A percentile compares a stretch with the other conserved stretches of the same genome.
phyloP scores from a whole-genome alignment of 2,113 vertebrate species.

The Dryoscopus gambensis region DNA sequence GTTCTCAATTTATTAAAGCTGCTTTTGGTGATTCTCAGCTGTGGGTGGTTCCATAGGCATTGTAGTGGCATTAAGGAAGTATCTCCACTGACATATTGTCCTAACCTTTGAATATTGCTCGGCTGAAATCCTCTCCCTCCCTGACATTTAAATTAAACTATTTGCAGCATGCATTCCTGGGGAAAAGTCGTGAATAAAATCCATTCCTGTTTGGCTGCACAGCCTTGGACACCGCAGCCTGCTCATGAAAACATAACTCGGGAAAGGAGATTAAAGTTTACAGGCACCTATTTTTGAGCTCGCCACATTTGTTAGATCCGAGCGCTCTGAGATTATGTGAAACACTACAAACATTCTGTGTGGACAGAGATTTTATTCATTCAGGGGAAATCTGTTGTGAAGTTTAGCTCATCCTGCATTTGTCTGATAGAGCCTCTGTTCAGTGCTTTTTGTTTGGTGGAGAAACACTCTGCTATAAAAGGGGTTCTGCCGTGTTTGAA shows the following conservation, averaged over 20 bases:
- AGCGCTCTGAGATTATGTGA: background rate
- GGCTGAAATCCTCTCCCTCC: background rate
- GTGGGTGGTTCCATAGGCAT: background rate
- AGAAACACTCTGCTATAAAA: background rate
- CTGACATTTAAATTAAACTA: conserved; percentile 13
- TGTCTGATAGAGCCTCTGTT: background rate
- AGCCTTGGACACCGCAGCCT: background rate
- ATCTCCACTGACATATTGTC: background rate
- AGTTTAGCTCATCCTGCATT: background rate
- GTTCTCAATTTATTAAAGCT: background rate
- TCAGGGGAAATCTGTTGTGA: background rate
- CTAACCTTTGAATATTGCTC: background rate
- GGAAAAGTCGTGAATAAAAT: background rate
- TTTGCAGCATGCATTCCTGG: background rate
- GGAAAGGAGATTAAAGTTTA: background rate
- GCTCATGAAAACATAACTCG: background rate
- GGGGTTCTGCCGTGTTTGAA: background rate
- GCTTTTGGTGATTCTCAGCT: background rate
- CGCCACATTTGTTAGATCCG: background rate
- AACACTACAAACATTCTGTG: background rate
- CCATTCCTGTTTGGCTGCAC: background rate
- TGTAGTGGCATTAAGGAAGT: background rate
- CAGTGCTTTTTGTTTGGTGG: background rate
- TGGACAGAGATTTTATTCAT: background rate
- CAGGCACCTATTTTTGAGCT: background rate